Conservation (phyloP, 2,797 vertebrate species). For the Tenualosa thibaudeaui region DNA sequence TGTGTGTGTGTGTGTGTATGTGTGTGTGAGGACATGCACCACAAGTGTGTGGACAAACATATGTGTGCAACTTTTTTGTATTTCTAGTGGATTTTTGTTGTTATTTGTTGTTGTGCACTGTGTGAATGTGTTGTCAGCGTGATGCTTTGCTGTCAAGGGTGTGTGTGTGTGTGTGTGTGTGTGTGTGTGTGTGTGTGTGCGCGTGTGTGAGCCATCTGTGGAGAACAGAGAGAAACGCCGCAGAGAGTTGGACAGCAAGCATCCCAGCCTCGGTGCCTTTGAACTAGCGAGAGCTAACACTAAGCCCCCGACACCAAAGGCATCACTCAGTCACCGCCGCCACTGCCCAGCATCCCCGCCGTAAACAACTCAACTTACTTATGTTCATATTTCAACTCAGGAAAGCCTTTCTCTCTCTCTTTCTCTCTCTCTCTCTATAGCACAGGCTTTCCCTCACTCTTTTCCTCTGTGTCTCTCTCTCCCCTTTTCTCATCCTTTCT, state of each 20-base stretch:
- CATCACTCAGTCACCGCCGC: background rate
- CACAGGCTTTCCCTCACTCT: background rate
- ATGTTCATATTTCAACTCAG: background rate
- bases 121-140: background rate
- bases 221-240: background rate
- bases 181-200: background rate
- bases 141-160: background rate
- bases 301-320: background rate
- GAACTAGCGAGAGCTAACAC: background rate
- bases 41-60: background rate
- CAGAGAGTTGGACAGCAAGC: background rate
- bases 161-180: background rate
- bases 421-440: background rate
- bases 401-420: background rate
- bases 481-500: conserved; percentile 23
- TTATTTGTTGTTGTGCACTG: background rate
- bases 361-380: background rate
- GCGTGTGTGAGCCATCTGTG: background rate
- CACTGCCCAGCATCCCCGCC: background rate
- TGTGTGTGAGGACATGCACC: background rate
- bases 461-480: conserved; percentile 31
- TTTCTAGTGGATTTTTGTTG: too few species aligned
- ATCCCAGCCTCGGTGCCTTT: background rate
- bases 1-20: conserved; percentile 16
- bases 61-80: too few species aligned